phyloP scores from a whole-genome alignment of 2,888 invertebrate genomes.

The Ornithoptera alexandrae region DNA sequence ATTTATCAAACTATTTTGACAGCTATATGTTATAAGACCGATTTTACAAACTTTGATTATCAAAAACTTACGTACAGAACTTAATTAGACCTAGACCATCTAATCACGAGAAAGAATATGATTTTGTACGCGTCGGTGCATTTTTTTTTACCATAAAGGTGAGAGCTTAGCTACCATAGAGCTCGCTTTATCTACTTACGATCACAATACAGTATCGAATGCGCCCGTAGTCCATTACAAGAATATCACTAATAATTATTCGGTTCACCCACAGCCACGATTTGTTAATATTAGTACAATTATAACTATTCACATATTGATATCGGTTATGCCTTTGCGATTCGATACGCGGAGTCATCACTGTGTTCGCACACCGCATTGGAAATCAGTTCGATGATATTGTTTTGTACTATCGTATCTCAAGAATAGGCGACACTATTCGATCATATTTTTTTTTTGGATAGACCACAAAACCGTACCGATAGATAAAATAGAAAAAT shows the following conservation, averaged over 20 bases:
- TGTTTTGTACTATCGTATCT: too few relatives aligned
- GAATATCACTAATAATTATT: conserved; percentile 18
- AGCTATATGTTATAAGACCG: conserved; percentile 6
- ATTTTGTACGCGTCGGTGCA: conserved; percentile 31
- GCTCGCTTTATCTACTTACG: conserved; percentile 12
- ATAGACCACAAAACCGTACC: background rate
- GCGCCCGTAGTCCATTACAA: conserved; percentile 4
- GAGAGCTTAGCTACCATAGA: conserved; percentile 2
- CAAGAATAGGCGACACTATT: background rate
- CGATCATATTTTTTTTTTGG: background rate
- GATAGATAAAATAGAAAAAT: background rate
- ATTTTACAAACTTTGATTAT: conserved; percentile 9
- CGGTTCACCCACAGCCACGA: conserved; percentile 31
- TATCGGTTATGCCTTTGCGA: background rate
- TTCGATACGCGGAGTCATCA: background rate
- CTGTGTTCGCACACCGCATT: background rate
- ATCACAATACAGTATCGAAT: conserved; percentile 22
- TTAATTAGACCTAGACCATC: conserved; percentile 13
- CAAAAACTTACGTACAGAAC: conserved; percentile 13
- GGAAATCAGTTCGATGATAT: too few relatives aligned
- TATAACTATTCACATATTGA: conserved; percentile 17
- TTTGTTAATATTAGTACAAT: conserved; percentile 11
- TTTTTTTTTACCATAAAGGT: conserved; percentile 7
- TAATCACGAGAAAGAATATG: conserved; percentile 19
- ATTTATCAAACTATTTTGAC: conserved; percentile 1